These are phyloP conservation scores for Drosophila eugracilis DNA, from an alignment of 1,140 invertebrate species.

Conservation along the genomic window DNA sequence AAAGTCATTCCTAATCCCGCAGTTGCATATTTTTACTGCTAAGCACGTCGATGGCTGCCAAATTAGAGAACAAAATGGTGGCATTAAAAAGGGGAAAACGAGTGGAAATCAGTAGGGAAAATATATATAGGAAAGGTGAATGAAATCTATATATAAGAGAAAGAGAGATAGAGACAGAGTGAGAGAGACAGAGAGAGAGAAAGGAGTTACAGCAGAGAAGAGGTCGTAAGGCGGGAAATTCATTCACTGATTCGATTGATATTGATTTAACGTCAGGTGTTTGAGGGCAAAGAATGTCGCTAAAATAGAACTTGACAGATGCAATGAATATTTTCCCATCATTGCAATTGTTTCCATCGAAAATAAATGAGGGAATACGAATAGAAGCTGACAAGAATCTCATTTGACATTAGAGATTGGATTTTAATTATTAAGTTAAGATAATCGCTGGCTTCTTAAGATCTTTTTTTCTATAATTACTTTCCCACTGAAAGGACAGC, in stretches of 20 bases:
- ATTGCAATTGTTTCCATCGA: slow-evolving; percentile 12
- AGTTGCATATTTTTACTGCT: slow-evolving; percentile 66
- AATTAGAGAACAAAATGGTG: slow-evolving; percentile 66
- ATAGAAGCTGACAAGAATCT: too few species aligned
- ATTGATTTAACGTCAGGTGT: slow-evolving; percentile 33
- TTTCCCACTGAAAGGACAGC: too few species aligned
- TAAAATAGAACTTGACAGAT: slow-evolving; percentile 18
- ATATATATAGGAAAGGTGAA: neutral
- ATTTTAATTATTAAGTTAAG: neutral
- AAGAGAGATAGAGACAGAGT: too few species aligned
- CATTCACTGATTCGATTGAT: slow-evolving; percentile 19
- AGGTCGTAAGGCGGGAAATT: slow-evolving; percentile 8
- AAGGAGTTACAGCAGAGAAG: too few species aligned
- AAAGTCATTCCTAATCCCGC: slow-evolving; percentile 59
- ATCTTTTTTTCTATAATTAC: too few species aligned
- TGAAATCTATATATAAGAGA: slow-evolving; percentile 1
- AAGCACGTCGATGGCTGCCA: slow-evolving; percentile 75
- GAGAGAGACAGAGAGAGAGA: too few species aligned
- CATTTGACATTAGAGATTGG: neutral
- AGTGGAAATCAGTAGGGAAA: neutral
- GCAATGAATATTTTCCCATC: slow-evolving; percentile 16
- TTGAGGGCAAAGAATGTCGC: slow-evolving; percentile 3
- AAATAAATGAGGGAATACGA: neutral
- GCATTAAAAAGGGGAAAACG: neutral
- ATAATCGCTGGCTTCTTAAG: too few species aligned